phyloP scores from a whole-genome alignment of 2,888 invertebrate species.

The Chrysodeixis includens region DNA sequence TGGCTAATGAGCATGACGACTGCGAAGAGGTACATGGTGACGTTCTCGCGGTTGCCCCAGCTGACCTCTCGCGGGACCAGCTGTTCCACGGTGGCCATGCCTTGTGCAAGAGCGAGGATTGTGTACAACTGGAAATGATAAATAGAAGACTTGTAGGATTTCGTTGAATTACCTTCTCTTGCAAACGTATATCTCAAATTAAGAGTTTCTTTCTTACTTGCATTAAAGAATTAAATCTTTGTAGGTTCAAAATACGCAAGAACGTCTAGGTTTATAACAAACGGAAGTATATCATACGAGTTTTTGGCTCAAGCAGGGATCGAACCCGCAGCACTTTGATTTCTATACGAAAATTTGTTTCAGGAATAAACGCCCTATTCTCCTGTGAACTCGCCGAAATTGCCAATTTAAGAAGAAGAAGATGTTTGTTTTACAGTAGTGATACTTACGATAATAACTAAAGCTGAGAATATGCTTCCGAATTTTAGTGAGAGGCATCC shows the following conservation, averaged over 20 bases:
- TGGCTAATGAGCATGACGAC: conserved; percentile 67
- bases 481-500: conserved; percentile 80
- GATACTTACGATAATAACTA: conserved; percentile 79
- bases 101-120: conserved; percentile 76
- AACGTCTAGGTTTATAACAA: too few relatives aligned
- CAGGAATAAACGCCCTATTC: too few relatives aligned
- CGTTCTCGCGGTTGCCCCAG: conserved; percentile 52
- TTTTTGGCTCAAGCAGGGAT: too few relatives aligned
- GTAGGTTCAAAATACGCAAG: too few relatives aligned
- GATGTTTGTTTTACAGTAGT: neutral
- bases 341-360: too few relatives aligned
- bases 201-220: too few relatives aligned
- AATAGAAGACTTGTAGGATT: neutral
- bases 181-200: too few relatives aligned
- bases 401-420: neutral
- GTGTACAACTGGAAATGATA: conserved; percentile 74
- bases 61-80: conserved; percentile 52
- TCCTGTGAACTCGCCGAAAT: too few relatives aligned
- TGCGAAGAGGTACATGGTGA: conserved; percentile 63
- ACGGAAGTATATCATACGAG: too few relatives aligned
- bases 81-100: conserved; percentile 64
- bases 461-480: conserved; percentile 76
- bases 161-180: too few relatives aligned
- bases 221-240: too few relatives aligned
- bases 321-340: too few relatives aligned